A percentile compares a stretch with the other conserved stretches of the same genome.
These are phyloP conservation scores for Drosophila siamana DNA, from an alignment of 2,888 invertebrate species.

Conservation along the genomic window DNA sequence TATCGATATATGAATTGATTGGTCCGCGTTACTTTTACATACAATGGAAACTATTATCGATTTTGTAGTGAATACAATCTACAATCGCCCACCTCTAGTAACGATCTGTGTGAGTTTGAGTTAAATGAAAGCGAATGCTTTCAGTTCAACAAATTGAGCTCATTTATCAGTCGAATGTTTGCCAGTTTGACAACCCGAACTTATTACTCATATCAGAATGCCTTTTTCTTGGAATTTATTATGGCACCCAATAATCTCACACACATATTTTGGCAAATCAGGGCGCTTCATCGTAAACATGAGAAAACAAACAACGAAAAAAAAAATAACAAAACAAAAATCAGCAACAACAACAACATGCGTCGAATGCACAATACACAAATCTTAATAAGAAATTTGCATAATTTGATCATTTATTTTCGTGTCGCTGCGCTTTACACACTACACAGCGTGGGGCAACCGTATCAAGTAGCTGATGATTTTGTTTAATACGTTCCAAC, in stretches of 20 bases:
- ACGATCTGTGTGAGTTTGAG: background rate
- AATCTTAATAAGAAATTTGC: conserved; percentile 63
- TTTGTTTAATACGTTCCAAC: conserved; percentile 17
- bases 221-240: conserved; percentile 49
- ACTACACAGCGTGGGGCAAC: conserved; percentile 35
- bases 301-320: conserved; percentile 1
- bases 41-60: background rate
- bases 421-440: conserved; percentile 44
- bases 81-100: background rate
- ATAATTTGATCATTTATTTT: conserved; percentile 75
- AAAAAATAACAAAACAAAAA: background rate
- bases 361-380: conserved; percentile 49
- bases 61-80: background rate
- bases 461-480: conserved; percentile 46
- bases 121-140: conserved; percentile 12
- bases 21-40: background rate
- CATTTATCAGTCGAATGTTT: conserved; percentile 38
- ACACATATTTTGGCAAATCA: conserved; percentile 29
- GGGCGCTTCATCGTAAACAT: conserved; percentile 4
- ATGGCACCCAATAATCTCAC: conserved; percentile 25
- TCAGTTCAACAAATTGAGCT: conserved; percentile 13
- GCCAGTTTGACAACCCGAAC: conserved; percentile 31
- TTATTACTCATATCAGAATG: conserved; percentile 43
- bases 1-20: no score
- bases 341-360: conserved; percentile 15